Evolutionary conservation across 2,888 invertebrate genomes (phyloP), one percentile per base, ranked within the genome.

Genomic region (Rotaria magnacalcarata): DNA sequence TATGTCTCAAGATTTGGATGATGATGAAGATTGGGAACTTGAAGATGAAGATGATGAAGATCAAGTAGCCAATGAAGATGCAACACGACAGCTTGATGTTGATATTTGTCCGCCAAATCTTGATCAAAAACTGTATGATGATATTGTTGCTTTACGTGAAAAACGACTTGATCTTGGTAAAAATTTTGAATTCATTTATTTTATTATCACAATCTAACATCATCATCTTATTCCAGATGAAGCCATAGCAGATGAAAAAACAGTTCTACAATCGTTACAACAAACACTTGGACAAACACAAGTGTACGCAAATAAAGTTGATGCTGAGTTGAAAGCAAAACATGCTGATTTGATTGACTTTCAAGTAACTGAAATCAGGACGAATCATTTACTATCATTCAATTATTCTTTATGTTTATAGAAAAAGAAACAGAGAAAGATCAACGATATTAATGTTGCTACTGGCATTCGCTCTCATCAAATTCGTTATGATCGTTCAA

Each of bases 391-490:
- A 16, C 8, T 52, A 52, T 16, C 14, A 52, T 52, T 16, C 52
- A 41, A 80, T 80, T 10, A 14, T 27, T n/a, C 4, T 50, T 56
- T 52, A 54, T 54, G 11, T 0, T 86, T 87, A 43, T 88, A 91
- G 90, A 88, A 91, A 86, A 90, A 91, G 89, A 91, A 91, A 87
- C 96, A 96, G 90, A 92, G 92, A 87, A 91, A 91, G 89, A 91
- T 96, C 89, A 96, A 96, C 89, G 93, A 95, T 86, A 93, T 96
- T 5, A 93, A 94, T 87, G 89, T 90, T 16, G 90, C 91, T 34
- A 90, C 90, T 52, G 89, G 90, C 0, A 87, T 91, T 85, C 89
- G 89, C 80, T 88, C 91, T 19, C 90, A 90, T 87, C 91, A 91
- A 89, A 90, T 91, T 60, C 90, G 90, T 88, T 89, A 90, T 88